phyloP scores from a whole-genome alignment of 1,140 invertebrate genomes.

The Rhyzopertha dominica region DNA sequence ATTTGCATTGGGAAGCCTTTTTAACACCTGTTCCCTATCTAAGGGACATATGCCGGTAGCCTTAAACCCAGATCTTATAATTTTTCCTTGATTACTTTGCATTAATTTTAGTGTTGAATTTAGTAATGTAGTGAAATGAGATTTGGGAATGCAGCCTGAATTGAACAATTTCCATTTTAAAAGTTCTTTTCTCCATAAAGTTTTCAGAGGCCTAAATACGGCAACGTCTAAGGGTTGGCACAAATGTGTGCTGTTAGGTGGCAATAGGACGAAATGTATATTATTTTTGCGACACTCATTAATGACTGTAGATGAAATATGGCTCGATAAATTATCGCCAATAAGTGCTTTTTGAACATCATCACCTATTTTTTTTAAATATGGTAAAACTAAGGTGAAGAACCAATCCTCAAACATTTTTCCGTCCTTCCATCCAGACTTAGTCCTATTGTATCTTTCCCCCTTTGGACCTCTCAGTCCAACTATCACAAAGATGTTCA shows the following conservation, averaged over 20 bases:
- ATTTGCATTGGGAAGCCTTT: conserved; percentile 2
- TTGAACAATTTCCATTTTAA: conserved; percentile 26
- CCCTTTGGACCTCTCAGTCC: conserved; percentile 28
- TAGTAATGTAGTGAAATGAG: conserved; percentile 26
- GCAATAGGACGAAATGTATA: conserved; percentile 44
- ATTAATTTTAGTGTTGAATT: conserved; percentile 21
- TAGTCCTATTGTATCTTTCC: conserved; percentile 26
- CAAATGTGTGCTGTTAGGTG: conserved; percentile 44
- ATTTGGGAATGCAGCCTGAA: conserved; percentile 22
- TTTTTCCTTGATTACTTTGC: conserved; percentile 16
- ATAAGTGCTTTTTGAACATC: conserved; percentile 36
- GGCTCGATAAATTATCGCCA: conserved; percentile 43
- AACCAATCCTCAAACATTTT: conserved; percentile 40
- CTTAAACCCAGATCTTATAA: conserved; percentile 27
- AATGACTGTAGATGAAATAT: conserved; percentile 39
- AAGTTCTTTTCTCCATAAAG: conserved; percentile 40
- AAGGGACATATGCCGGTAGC: conserved; percentile 29
- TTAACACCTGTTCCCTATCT: conserved; percentile 20
- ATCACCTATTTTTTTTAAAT: conserved; percentile 23
- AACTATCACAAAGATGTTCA: conserved; percentile 29
- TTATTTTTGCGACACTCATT: conserved; percentile 29
- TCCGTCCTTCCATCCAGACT: conserved; percentile 34
- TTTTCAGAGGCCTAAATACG: conserved; percentile 41
- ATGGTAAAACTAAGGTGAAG: conserved; percentile 24
- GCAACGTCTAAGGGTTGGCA: conserved; percentile 46